phyloP scores from a whole-genome alignment of 1,140 invertebrate genomes.

The Brachionus asplanchnoidis region DNA sequence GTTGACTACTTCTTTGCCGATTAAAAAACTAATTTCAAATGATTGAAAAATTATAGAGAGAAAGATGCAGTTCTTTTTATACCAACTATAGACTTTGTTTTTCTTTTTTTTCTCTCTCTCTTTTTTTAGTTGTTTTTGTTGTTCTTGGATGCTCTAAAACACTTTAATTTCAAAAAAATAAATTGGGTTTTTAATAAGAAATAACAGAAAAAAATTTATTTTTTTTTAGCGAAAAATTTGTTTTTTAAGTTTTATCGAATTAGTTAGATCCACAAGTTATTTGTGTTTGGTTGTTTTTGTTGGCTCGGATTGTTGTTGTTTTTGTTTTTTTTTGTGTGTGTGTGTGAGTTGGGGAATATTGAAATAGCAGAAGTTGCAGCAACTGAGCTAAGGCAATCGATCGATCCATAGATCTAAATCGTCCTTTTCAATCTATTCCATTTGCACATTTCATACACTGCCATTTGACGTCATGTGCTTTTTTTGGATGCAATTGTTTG shows the following conservation, averaged over 20 bases:
- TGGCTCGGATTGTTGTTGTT: background rate
- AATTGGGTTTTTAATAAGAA: constrained; percentile 36
- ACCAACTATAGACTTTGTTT: background rate
- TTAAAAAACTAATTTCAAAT: background rate
- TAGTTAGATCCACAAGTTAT: constrained; percentile 37
- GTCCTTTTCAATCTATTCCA: background rate
- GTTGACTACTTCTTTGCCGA: background rate
- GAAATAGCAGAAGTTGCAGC: background rate
- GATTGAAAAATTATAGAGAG: background rate
- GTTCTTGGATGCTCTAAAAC: constrained; percentile 35
- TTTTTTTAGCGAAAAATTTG: background rate
- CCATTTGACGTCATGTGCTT: background rate
- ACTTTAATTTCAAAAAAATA: constrained; percentile 35
- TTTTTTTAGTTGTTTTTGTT: constrained; percentile 5
- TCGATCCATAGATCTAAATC: background rate
- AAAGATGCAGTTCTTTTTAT: constrained; percentile 18
- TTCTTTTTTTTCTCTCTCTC: background rate
- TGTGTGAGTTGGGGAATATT: background rate
- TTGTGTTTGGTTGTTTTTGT: background rate
- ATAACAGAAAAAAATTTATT: background rate
- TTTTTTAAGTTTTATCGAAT: constrained; percentile 35
- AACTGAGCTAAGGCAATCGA: background rate
- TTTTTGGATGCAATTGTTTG: background rate
- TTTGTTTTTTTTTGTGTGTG: background rate
- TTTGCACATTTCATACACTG: background rate